These are phyloP conservation scores for Lacerta agilis DNA, from an alignment of 2,797 vertebrate genomes.

Conservation along the genomic window DNA sequence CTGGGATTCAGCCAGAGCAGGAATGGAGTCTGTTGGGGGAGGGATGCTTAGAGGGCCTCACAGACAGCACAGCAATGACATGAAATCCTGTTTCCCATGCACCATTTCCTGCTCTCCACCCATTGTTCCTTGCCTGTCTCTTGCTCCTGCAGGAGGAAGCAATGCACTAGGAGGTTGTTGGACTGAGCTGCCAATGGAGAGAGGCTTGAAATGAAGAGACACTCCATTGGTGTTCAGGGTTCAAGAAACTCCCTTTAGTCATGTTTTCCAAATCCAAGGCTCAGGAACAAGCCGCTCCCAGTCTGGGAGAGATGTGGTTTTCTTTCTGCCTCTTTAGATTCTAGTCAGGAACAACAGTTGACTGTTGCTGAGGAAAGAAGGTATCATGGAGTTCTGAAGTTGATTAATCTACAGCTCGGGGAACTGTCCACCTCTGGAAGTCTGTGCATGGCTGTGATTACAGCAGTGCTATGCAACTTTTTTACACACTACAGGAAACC, in stretches of 20 bases:
- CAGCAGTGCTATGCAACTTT: neutral
- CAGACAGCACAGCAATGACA: slow-evolving; percentile 47
- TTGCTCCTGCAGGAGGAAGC: slow-evolving; percentile 55
- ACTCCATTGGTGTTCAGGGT: neutral
- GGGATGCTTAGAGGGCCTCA: slow-evolving; percentile 65
- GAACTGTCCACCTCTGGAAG: neutral
- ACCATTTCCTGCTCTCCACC: slow-evolving; percentile 76
- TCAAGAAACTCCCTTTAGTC: neutral
- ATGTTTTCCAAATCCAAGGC: neutral
- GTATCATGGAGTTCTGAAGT: neutral
- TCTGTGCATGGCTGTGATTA: neutral
- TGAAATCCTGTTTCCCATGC: slow-evolving; percentile 77
- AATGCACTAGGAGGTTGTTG: slow-evolving; percentile 11
- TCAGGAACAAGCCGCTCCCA: neutral
- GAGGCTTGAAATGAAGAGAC: neutral
- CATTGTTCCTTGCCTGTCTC: slow-evolving; percentile 72
- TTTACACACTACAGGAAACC: neutral
- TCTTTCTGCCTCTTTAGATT: neutral
- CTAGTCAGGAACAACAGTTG: neutral
- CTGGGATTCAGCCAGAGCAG: neutral
- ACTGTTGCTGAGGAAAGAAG: neutral
- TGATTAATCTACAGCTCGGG: neutral
- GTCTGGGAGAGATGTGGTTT: neutral
- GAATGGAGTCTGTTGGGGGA: slow-evolving; percentile 13
- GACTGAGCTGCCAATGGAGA: neutral